Evolutionary conservation across 2,113 vertebrate species (phyloP), one percentile per base, ranked within the genome.

Genomic region (Lanius collurio): DNA sequence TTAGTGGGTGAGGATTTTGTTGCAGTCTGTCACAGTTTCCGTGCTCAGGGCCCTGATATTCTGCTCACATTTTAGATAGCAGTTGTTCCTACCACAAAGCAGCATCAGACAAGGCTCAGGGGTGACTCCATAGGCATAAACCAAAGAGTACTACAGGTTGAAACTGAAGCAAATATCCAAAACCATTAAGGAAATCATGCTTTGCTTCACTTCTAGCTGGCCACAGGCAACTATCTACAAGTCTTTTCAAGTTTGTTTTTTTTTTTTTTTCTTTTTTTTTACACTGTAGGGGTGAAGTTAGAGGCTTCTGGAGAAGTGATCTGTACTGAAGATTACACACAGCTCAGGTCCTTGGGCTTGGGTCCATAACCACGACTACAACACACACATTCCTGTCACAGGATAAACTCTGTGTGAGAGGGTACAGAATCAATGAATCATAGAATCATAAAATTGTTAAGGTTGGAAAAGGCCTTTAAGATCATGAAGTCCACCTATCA

Each of bases 231-330:
- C 10, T 31, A 18, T 37, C 17, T 68, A 41, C 7, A 83, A 19
- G 26, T 42, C 2, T 31, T 14, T 20, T 37, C n/a, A 37, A 60
- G 57, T 9, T 2, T 4, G 5, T 30, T 24, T 13, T 7, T 15
- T 44, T 44, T 17, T 44, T 46, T 46, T 46, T 47, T 33, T 11
- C 16, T 5, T 63, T 31, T 11, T 15, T 19, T 31, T 35, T 2
- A 26, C 1, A 3, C 9, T 2, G 28, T 70, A 19, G 6, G 1
- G 4, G 4, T 59, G 35, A 42, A 44, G 8, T 50, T 19, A 71
- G 11, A 0, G 4, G 52, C 7, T 60, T 14, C 33, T 33, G 35
- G 18, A 79, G 47, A 83, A 63, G 6, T 17, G 4, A 22, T 52
- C 11, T 64, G 3, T 71, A 18, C 24, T 75, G 9, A 56, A 46